These are phyloP conservation scores for Elachura formosa DNA, from an alignment of 2,113 vertebrate species.

Conservation along the genomic window DNA sequence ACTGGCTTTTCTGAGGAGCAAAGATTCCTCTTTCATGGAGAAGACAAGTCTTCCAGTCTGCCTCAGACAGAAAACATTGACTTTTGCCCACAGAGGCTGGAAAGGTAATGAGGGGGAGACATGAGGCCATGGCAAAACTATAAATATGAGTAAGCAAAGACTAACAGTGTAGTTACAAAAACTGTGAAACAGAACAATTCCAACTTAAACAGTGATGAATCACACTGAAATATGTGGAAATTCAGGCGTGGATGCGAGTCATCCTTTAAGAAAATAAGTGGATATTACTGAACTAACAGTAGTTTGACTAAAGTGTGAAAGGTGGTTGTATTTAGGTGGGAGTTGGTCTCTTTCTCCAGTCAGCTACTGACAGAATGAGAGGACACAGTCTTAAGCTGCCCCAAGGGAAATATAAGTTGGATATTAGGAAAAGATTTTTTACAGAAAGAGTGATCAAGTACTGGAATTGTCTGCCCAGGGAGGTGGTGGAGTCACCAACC, in stretches of 20 bases:
- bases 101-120: background rate
- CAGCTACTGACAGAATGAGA: background rate
- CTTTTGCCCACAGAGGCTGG: background rate
- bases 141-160: background rate
- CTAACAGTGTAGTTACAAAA: background rate
- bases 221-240: background rate
- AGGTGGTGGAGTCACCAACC: background rate
- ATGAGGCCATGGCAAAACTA: background rate
- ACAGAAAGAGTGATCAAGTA: background rate
- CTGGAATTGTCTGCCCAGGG: background rate
- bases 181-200: background rate
- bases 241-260: background rate
- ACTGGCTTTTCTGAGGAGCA: background rate
- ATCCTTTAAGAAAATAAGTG: background rate
- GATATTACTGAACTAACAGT: background rate
- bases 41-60: background rate
- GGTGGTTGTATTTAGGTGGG: no score
- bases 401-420: background rate
- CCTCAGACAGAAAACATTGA: background rate
- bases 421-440: background rate
- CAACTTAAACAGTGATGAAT: background rate
- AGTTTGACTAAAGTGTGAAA: background rate
- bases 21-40: background rate
- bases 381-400: background rate
- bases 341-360: background rate